Evolutionary conservation across 1,140 invertebrate genomes (phyloP).

Genomic region (Trichonephila inaurata): DNA sequence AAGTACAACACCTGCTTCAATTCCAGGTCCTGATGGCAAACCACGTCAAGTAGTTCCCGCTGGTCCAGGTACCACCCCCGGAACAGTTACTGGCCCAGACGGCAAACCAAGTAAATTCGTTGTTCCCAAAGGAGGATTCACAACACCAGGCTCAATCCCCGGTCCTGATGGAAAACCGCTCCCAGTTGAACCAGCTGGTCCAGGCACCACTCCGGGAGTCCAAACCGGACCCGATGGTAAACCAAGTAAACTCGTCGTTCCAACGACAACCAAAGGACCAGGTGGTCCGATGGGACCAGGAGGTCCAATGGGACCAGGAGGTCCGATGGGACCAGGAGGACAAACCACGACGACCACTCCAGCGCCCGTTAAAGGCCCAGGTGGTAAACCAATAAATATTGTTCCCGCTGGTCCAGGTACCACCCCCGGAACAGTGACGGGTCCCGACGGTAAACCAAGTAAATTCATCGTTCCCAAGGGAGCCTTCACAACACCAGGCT

Average conservation of each 20-base stretch:
- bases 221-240: slow-evolving; percentile 33
- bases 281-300: too few species aligned
- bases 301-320: too few species aligned
- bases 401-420: too few species aligned
- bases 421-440: neutral
- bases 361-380: too few species aligned
- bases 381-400: too few species aligned
- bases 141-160: slow-evolving; percentile 18
- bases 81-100: slow-evolving; percentile 28
- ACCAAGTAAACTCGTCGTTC: neutral
- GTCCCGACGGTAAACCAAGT: neutral
- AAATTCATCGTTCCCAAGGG: slow-evolving; percentile 11
- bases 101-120: neutral
- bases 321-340: too few species aligned
- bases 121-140: neutral
- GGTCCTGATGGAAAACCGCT: slow-evolving; percentile 35
- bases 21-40: too few species aligned
- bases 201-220: neutral
- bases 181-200: neutral
- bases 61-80: neutral
- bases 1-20: neutral
- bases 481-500: slow-evolving; percentile 29
- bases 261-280: too few species aligned
- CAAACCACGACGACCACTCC: too few species aligned
- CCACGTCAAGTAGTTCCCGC: too few species aligned